Conservation (phyloP, 2,797 vertebrate species). For the Muscicapa striata region DNA sequence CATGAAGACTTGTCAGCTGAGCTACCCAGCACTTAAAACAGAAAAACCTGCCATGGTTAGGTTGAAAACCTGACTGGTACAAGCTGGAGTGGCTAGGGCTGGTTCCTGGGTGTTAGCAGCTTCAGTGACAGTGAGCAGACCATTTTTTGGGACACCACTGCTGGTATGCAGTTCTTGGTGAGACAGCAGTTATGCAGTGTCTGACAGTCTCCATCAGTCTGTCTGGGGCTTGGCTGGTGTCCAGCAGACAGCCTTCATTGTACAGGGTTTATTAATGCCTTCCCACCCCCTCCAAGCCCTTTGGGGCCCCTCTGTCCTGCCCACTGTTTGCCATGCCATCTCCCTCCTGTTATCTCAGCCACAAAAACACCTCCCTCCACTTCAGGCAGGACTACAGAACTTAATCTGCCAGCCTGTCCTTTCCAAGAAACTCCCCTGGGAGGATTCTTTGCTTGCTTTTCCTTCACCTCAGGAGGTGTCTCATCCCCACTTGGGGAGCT, state of each 20-base stretch:
- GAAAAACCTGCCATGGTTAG: not conserved
- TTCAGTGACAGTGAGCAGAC: not conserved
- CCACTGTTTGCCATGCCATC: accelerated
- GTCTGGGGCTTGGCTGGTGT: not conserved
- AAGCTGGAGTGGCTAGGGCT: not conserved
- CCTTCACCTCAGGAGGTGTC: not conserved
- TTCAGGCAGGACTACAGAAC: not conserved
- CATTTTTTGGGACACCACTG: not conserved
- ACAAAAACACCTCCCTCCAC: not conserved
- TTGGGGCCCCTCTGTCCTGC: not conserved
- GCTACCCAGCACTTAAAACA: not conserved
- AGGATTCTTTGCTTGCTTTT: not conserved
- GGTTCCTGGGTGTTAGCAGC: not conserved
- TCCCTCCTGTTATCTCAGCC: not conserved
- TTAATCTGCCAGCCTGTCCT: not conserved
- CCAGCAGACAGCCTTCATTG: not conserved
- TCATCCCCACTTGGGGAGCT: accelerated
- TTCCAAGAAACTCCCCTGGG: not conserved
- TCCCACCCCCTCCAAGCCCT: not conserved
- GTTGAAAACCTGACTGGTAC: not conserved
- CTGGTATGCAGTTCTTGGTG: not conserved
- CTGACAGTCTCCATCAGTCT: not conserved
- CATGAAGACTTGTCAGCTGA: not conserved
- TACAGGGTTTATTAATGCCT: not conserved
- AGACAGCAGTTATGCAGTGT: not conserved